Base-by-base conservation (phyloP, 1,140 invertebrate genomes). In the Arion vulgaris region DNA sequence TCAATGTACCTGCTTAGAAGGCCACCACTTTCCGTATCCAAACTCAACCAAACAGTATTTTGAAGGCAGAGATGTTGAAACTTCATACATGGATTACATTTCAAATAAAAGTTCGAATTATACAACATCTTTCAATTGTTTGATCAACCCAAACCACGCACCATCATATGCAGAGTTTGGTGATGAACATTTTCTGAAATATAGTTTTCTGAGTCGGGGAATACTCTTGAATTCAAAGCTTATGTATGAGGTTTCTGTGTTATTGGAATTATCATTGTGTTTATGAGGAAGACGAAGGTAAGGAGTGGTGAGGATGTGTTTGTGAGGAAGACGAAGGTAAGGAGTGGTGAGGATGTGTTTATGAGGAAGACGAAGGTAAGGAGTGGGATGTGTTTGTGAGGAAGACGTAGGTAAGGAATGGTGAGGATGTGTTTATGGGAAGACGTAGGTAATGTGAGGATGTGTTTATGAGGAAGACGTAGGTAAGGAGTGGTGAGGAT, bases 251-350 rank as follows among this genome's bases (percentile, higher is more conserved):
- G 93, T 95, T 66, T 95, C 95, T 69, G 85, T 96, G 28, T 93
- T 17, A 92, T 96, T n/a, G 95, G 93, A 15, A 91, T 95, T 34
- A 94, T 95, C 69, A 95, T 96, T 34, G 95, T 96, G 86, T 94
- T 94, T 85, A 49, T 80, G 45, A 71, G 78, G 39, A 80, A 80
- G 68, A 71, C 62, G 17, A 80, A 71, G 68, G 78, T 71, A 34
- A 80, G 78, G 53, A 28, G 17, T 11, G 23, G 19, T 15, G 41
- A 45, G 41, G 15, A 45, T 5, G 41, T 15, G 41, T 45, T 71
- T 13, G 68, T 15, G 72, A 28, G 38, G 45, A 39, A 11, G 74
- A 45, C 5, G 41, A 45, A 45, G 5, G 41, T 45, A 45, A 15
- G 5, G 41, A n/a, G n/a, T n/a, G n/a, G n/a, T n/a, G n/a, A n/a